These are phyloP conservation scores for Crotalus helleri DNA, from an alignment of 2,113 vertebrate species.

Conservation along the genomic window DNA sequence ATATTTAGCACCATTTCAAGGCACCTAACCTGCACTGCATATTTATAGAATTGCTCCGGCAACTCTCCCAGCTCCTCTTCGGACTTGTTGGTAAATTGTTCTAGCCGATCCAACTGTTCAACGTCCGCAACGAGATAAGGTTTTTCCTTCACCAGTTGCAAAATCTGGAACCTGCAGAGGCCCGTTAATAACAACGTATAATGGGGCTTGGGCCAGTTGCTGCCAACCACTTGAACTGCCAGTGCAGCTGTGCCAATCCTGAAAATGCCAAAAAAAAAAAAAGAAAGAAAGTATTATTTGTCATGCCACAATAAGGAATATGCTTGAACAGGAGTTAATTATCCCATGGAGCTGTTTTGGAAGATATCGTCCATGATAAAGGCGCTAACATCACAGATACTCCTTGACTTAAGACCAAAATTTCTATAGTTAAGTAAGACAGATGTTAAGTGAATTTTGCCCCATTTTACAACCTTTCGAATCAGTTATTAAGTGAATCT, in stretches of 20 bases:
- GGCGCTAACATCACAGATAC: neutral
- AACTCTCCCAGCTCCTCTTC: slow-evolving; percentile 82
- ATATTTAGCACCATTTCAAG: neutral
- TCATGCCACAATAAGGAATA: neutral
- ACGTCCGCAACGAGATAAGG: slow-evolving; percentile 89
- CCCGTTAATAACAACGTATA: slow-evolving; percentile 92
- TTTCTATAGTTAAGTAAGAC: neutral
- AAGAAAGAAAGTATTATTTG: neutral
- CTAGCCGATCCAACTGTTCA: slow-evolving; percentile 89
- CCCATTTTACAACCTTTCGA: neutral
- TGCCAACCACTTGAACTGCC: slow-evolving; percentile 93
- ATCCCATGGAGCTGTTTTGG: neutral
- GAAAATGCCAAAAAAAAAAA: slow-evolving; percentile 35
- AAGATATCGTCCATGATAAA: neutral
- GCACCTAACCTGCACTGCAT: slow-evolving; percentile 82
- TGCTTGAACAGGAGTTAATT: neutral
- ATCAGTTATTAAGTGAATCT: neutral
- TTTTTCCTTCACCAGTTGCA: slow-evolving; percentile 81
- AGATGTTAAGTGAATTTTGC: neutral
- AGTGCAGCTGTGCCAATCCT: slow-evolving; percentile 93
- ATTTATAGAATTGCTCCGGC: slow-evolving; percentile 88
- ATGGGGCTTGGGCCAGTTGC: slow-evolving; percentile 98
- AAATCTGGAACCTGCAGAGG: slow-evolving; percentile 88
- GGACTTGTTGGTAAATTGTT: slow-evolving; percentile 76
- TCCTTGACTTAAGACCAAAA: neutral